Evolutionary conservation across 2,113 vertebrate species (phyloP).

Genomic region (Bostrychus sinensis): DNA sequence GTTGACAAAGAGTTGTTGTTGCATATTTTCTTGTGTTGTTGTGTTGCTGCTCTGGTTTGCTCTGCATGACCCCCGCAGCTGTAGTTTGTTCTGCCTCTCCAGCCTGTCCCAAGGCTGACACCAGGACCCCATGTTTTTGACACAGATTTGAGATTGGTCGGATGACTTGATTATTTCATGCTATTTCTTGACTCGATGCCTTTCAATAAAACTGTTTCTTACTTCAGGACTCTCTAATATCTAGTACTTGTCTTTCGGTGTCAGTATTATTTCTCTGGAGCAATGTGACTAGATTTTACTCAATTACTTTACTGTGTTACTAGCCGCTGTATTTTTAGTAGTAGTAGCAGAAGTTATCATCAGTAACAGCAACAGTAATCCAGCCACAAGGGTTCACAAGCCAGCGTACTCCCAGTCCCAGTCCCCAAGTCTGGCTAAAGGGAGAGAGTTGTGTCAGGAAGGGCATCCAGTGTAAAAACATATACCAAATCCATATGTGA

Average conservation of each 20-base stretch:
- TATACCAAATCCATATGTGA: too few relatives aligned
- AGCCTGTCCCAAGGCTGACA: background rate
- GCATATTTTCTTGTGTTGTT: background rate
- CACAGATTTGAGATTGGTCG: constrained; percentile 7
- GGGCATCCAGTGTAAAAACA: too few relatives aligned
- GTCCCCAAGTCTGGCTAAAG: too few relatives aligned
- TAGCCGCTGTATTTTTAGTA: too few relatives aligned
- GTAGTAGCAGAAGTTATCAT: too few relatives aligned
- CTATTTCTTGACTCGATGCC: background rate
- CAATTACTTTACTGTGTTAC: too few relatives aligned
- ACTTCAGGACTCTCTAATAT: background rate
- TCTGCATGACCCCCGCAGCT: background rate
- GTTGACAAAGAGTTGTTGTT: background rate
- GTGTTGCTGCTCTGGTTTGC: background rate
- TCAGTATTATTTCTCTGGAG: too few relatives aligned
- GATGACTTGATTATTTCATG: constrained; percentile 13
- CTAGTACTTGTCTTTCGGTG: background rate
- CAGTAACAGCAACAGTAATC: too few relatives aligned
- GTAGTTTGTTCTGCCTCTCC: background rate
- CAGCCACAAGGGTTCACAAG: too few relatives aligned
- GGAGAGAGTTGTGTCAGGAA: too few relatives aligned
- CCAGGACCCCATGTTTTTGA: background rate
- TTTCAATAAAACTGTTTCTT: background rate
- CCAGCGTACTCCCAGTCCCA: too few relatives aligned
- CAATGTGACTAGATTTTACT: too few relatives aligned